phyloP scores from a whole-genome alignment of 2,888 invertebrate genomes.

The Drosophila diplacantha region DNA sequence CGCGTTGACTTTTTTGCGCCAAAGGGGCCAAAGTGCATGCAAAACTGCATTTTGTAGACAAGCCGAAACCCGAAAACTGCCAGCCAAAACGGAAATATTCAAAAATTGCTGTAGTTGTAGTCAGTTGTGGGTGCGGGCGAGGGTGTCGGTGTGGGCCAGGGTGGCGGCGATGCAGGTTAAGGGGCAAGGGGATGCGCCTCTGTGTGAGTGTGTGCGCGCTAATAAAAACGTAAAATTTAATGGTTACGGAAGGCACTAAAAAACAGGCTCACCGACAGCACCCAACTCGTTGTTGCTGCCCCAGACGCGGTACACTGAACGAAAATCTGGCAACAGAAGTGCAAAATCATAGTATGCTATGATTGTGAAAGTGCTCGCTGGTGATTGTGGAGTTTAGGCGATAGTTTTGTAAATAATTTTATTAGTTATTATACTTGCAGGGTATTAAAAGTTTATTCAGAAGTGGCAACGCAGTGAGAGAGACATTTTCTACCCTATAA shows the following conservation, averaged over 20 bases:
- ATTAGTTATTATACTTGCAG: no score
- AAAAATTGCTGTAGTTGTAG: slow-evolving; percentile 58
- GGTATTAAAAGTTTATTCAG: no score
- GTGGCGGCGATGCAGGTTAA: background rate
- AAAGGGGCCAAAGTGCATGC: slow-evolving; percentile 58
- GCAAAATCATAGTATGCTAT: background rate
- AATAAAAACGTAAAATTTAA: slow-evolving; percentile 73
- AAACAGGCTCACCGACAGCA: slow-evolving; percentile 73
- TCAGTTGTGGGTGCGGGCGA: slow-evolving; percentile 20
- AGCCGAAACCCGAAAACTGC: slow-evolving; percentile 54
- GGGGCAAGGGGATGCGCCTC: slow-evolving; percentile 6
- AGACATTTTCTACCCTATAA: no score
- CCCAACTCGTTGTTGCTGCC: slow-evolving; percentile 53
- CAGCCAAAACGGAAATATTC: slow-evolving; percentile 70
- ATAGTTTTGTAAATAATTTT: background rate
- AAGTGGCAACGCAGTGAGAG: no score
- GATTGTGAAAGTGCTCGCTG: background rate
- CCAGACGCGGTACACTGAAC: slow-evolving; percentile 13
- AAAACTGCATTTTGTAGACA: slow-evolving; percentile 69
- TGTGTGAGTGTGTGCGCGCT: slow-evolving; percentile 54
- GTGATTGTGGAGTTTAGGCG: background rate
- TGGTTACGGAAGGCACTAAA: slow-evolving; percentile 74
- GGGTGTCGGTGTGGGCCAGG: background rate
- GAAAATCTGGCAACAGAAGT: background rate
- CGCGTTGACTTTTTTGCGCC: slow-evolving; percentile 28